Evolutionary conservation across 2,797 vertebrate genomes (phyloP).

Genomic region (Gymnocypris eckloni): DNA sequence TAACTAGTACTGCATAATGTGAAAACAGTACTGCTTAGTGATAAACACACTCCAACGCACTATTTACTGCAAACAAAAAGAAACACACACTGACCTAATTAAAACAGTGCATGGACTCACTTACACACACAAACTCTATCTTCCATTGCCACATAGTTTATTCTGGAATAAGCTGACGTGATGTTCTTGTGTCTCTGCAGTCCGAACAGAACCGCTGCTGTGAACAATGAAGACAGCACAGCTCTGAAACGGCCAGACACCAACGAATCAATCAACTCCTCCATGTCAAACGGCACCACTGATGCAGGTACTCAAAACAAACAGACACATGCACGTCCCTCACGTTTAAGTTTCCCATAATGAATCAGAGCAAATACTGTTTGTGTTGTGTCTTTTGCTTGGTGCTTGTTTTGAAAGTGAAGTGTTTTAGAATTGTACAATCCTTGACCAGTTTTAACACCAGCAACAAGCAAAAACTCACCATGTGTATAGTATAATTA

Average conservation of each 20-base stretch:
- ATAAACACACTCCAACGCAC: background rate
- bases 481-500: background rate
- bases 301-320: constrained; percentile 84
- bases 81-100: constrained; percentile 22
- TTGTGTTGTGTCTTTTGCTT: background rate
- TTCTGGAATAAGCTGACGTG: background rate
- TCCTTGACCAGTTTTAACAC: background rate
- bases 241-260: constrained; percentile 92
- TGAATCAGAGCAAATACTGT: background rate
- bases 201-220: constrained; percentile 84
- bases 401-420: background rate
- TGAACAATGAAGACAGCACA: constrained; percentile 83
- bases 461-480: background rate
- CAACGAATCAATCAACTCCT: constrained; percentile 93
- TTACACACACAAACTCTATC: constrained; percentile 19
- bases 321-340: no score
- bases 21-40: constrained; percentile 6
- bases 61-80: constrained; percentile 6
- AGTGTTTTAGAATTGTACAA: background rate
- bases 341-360: background rate
- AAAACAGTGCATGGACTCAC: constrained; percentile 25
- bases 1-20: constrained; percentile 10
- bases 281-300: constrained; percentile 97
- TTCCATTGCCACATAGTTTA: background rate
- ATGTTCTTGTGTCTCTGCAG: constrained; percentile 67